Conservation (phyloP, 2,797 vertebrate genomes). For the Acipenser ruthenus region DNA sequence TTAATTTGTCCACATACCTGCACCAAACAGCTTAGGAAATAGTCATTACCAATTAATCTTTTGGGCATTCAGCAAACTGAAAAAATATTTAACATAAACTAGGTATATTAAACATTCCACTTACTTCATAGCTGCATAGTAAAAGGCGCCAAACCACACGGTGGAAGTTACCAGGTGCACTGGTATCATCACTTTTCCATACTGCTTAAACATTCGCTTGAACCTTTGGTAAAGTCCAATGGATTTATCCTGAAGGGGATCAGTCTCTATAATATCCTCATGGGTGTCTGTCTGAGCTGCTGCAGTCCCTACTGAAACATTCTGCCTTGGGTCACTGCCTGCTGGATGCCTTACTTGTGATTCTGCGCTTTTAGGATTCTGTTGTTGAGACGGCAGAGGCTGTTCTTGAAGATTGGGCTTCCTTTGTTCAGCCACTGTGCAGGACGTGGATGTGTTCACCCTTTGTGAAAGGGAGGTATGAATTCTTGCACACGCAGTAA, state of each 20-base stretch:
- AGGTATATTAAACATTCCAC: slow-evolving; percentile 34
- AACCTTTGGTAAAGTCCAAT: slow-evolving; percentile 83
- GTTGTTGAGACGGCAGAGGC: slow-evolving; percentile 19
- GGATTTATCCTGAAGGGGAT: slow-evolving; percentile 88
- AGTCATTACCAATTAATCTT: too few relatives aligned
- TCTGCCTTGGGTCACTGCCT: background rate
- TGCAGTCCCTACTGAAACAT: background rate
- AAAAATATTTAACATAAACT: too few relatives aligned
- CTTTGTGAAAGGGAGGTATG: slow-evolving; percentile 36
- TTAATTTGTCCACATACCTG: too few relatives aligned
- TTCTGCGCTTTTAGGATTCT: slow-evolving; percentile 8
- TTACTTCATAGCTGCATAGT: slow-evolving; percentile 95
- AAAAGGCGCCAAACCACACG: slow-evolving; percentile 89
- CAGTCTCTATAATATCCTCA: slow-evolving; percentile 50
- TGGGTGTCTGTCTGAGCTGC: slow-evolving; percentile 6
- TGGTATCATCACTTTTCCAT: slow-evolving; percentile 93
- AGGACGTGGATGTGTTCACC: slow-evolving; percentile 50
- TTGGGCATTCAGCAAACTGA: too few relatives aligned
- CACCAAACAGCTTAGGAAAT: too few relatives aligned
- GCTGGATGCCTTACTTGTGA: background rate
- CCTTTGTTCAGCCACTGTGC: slow-evolving; percentile 45
- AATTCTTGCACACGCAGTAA: slow-evolving; percentile 29
- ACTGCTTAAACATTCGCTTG: slow-evolving; percentile 91
- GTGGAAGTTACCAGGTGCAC: slow-evolving; percentile 86
- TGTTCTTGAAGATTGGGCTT: slow-evolving; percentile 35